phyloP scores from a whole-genome alignment of 1,140 invertebrate species.

The Danaus plexippus region DNA sequence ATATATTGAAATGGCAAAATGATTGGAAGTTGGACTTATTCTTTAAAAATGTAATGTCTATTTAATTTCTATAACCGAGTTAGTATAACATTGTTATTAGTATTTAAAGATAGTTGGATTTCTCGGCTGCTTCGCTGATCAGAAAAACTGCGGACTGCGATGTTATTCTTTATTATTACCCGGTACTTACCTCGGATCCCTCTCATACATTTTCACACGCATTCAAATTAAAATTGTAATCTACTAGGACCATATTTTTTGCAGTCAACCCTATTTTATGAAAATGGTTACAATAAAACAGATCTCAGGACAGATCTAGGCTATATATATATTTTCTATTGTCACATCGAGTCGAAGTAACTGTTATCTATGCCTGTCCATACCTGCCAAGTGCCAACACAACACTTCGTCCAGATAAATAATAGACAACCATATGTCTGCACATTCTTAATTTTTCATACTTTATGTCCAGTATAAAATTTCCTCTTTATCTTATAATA shows the following conservation, averaged over 20 bases:
- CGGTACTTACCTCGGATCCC: slow-evolving; percentile 5
- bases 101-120: no score
- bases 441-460: slow-evolving; percentile 8
- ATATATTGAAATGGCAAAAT: no score
- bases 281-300: slow-evolving; percentile 7
- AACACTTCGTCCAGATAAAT: slow-evolving; percentile 6
- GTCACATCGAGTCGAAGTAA: no score
- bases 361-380: slow-evolving; percentile 3
- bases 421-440: slow-evolving; percentile 2
- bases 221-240: no score
- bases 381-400: slow-evolving; percentile 6
- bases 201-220: slow-evolving; percentile 1
- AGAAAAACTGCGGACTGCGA: no score
- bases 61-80: no score
- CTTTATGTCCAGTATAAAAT: slow-evolving; percentile 5
- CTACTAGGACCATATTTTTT: not conserved
- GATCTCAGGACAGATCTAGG: not conserved
- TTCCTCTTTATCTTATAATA: slow-evolving; percentile 4
- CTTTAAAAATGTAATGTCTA: no score
- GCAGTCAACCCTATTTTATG: slow-evolving; percentile 4
- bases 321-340: no score
- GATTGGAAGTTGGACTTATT: no score
- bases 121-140: no score
- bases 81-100: no score
- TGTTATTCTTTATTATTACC: not conserved